Percentiles rank a stretch among this genome's conserved stretches.
phyloP scores from a whole-genome alignment of 2,113 vertebrate species.

The Candoia aspera region DNA sequence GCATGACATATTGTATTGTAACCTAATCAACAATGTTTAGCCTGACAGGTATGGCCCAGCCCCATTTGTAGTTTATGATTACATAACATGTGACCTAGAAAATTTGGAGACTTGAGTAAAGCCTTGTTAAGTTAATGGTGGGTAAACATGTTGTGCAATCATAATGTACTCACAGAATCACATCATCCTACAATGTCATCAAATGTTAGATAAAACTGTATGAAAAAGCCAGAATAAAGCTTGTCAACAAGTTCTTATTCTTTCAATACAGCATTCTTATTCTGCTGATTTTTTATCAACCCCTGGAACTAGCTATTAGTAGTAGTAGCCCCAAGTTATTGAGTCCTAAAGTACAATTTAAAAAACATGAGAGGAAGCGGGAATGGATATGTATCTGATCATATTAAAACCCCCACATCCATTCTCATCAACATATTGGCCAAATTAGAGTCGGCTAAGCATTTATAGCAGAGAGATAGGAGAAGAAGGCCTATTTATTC shows the following conservation, averaged over 20 bases:
- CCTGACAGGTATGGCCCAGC: background rate
- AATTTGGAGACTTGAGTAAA: background rate
- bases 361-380: no score
- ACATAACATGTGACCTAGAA: background rate
- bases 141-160: background rate
- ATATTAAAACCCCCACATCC: background rate
- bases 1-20: background rate
- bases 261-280: background rate
- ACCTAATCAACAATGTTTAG: background rate
- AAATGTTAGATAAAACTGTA: background rate
- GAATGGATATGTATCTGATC: background rate
- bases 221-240: background rate
- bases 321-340: background rate
- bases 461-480: background rate
- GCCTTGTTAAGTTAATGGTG: background rate
- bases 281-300: background rate
- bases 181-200: background rate
- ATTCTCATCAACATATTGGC: background rate
- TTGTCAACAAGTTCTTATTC: no score
- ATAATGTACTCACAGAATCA: background rate
- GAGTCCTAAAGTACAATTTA: background rate
- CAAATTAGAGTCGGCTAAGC: background rate
- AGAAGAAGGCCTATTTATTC: background rate
- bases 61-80: background rate
- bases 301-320: background rate